Evolutionary conservation across 1,140 invertebrate genomes (phyloP), one percentile per base, ranked within the genome.

Genomic region (Phenacoccus solenopsis): DNA sequence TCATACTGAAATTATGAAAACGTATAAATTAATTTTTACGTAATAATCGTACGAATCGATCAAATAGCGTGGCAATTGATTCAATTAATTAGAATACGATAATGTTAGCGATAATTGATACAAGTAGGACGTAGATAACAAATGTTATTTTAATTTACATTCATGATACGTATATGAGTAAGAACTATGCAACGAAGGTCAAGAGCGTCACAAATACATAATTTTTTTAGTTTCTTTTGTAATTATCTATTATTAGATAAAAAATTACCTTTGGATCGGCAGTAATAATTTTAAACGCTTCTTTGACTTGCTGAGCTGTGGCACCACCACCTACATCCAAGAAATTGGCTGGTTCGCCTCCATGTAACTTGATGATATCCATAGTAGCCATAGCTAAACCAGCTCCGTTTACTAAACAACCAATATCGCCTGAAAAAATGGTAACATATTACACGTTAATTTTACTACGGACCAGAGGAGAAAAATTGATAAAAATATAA

Each of bases 321-420:
- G 96, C 95, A 70, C 93, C 91, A 73, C 96, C 96, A 32, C 96
- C 96, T 67, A 98, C 92, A 79, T 98, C 95, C 20, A 98, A 79
- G 79, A 98, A 98, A 79, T 98, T 98, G 0, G 96, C 96, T 16
- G 96, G 95, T 75, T 87, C 86, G 38, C 95, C 95, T 57, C 94
- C 94, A 78, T 95, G 91, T 1, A 96, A 79, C 77, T 93, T 94
- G 56, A 98, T 96, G 30, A 97, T 94, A 76, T 98, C 94, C 94
- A 98, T 96, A n/a, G 94, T 98, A 27, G 94, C 95, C 95, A 98
- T 98, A 7, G 95, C 96, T n/a, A 98, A 80, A 25, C 96, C 96
- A 73, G 96, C 96, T 22, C 96, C 96, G 82, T 98, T 98, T 0
- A 98, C 96, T 82, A 82, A 71, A 73, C 79, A 82, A 20, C 80